A percentile compares a stretch with the other conserved stretches of the same genome.
These are phyloP conservation scores for Poecilia wingei DNA, from an alignment of 2,797 vertebrate species.

Conservation along the genomic window DNA sequence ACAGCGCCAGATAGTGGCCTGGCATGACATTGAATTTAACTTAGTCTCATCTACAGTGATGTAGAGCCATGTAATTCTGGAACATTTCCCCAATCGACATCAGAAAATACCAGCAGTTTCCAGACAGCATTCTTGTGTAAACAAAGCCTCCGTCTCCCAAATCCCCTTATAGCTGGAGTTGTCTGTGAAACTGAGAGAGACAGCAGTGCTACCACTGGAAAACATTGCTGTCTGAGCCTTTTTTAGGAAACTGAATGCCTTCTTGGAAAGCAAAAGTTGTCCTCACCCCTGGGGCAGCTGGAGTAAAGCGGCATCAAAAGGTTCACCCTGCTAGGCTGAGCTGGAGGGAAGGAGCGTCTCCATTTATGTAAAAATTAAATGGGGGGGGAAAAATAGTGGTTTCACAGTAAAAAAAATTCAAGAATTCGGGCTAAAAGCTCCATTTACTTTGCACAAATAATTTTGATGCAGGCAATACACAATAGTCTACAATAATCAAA, in stretches of 20 bases:
- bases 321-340: neutral
- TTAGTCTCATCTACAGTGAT: too few relatives aligned
- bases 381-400: neutral
- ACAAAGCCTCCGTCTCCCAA: neutral
- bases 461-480: neutral
- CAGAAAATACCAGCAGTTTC: neutral
- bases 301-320: neutral
- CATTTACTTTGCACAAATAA: neutral
- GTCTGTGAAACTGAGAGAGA: neutral
- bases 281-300: neutral
- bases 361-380: neutral
- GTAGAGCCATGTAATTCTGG: too few relatives aligned
- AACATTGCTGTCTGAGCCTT: neutral
- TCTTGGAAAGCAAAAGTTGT: neutral
- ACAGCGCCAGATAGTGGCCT: too few relatives aligned
- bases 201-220: neutral
- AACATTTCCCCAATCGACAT: too few relatives aligned
- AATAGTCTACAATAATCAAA: neutral
- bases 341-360: neutral
- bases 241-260: neutral
- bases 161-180: neutral
- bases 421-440: neutral
- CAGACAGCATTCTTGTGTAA: too few relatives aligned
- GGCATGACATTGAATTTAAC: too few relatives aligned
- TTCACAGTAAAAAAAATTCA: neutral